These are phyloP conservation scores for Pterophyllum scalare DNA, from an alignment of 2,113 vertebrate species.

Conservation along the genomic window DNA sequence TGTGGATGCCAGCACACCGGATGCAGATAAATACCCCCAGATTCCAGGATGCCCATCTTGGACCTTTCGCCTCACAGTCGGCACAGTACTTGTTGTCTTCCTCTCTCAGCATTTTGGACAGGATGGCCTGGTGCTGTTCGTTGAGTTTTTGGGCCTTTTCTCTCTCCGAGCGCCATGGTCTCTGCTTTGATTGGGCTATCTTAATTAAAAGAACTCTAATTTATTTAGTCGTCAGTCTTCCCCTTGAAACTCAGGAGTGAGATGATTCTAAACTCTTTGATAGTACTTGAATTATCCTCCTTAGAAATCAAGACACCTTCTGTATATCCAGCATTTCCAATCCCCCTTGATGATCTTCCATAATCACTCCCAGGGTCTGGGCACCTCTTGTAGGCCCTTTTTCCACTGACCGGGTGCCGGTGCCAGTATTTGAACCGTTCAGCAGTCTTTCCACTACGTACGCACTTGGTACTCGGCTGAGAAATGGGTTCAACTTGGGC, in stretches of 20 bases:
- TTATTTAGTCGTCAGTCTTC: conserved; percentile 44
- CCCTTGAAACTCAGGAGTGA: background rate
- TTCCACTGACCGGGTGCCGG: too few relatives aligned
- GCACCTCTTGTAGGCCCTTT: background rate
- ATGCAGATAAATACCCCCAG: conserved; percentile 99
- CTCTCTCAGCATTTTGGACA: conserved; percentile 94
- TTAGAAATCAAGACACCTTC: background rate
- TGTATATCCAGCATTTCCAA: background rate
- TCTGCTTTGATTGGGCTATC: background rate
- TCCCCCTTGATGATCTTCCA: background rate
- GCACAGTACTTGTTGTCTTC: conserved; percentile 99
- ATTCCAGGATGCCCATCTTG: conserved; percentile 99
- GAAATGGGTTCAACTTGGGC: too few relatives aligned
- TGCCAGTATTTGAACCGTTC: too few relatives aligned
- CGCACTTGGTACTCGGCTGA: too few relatives aligned
- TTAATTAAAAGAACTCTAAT: background rate
- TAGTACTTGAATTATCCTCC: background rate
- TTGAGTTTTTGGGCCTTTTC: conserved; percentile 97
- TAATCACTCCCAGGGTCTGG: background rate
- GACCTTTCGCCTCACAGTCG: conserved; percentile 98
- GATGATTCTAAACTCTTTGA: background rate
- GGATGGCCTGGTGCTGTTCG: conserved; percentile 96
- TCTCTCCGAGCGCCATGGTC: conserved; percentile 91
- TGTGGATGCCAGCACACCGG: conserved; percentile 98
- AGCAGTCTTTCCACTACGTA: too few relatives aligned